Conservation (phyloP, 2,113 vertebrate species). For the Suricata suricatta region DNA sequence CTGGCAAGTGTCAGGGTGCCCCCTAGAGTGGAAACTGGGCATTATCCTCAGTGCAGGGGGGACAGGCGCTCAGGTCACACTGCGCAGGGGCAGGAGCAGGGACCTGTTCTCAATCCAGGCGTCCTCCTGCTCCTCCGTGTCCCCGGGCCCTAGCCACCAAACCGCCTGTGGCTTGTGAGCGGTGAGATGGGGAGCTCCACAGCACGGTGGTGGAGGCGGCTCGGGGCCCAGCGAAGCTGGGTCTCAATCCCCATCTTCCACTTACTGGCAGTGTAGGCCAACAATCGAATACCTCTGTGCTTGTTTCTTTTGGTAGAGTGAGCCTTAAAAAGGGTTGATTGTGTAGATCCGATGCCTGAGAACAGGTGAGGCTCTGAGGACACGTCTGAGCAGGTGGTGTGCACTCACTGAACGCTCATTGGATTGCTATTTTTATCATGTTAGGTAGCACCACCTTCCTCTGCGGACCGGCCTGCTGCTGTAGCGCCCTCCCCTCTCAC, state of each 20-base stretch:
- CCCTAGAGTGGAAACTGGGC: not conserved
- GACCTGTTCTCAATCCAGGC: not conserved
- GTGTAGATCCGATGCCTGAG: not conserved
- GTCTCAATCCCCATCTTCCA: not conserved
- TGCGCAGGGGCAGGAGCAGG: not conserved
- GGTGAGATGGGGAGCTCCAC: not conserved
- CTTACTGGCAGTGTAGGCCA: not conserved
- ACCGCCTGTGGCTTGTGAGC: not conserved
- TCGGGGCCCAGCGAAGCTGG: not conserved
- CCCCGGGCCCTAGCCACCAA: not conserved
- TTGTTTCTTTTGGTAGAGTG: not conserved
- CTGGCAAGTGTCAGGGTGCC: not conserved
- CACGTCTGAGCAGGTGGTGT: not conserved
- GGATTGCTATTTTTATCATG: too few relatives aligned
- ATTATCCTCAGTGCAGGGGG: not conserved
- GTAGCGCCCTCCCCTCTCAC: not conserved
- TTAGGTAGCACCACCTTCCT: not conserved
- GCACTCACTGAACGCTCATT: rapidly evolving
- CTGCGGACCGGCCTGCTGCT: not conserved
- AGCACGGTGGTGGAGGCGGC: rapidly evolving
- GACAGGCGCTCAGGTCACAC: not conserved
- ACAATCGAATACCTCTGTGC: not conserved
- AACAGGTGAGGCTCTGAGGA: not conserved
- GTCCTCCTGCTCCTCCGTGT: rapidly evolving
- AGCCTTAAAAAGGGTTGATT: not conserved